phyloP scores from a whole-genome alignment of 2,113 vertebrate genomes.

The Carassius auratus region DNA sequence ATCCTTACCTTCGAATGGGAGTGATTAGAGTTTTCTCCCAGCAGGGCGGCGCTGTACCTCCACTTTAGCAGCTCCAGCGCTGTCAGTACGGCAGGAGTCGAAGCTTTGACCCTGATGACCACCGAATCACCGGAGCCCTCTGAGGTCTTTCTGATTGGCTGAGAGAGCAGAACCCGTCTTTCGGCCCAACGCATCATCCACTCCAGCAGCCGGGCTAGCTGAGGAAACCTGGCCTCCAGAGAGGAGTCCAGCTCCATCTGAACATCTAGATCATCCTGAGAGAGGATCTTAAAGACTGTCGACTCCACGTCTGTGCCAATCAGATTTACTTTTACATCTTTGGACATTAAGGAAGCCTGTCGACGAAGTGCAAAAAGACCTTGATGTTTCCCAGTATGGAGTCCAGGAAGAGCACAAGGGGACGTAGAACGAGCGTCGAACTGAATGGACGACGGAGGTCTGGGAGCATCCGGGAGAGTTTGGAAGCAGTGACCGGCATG shows the following conservation, averaged over 20 bases:
- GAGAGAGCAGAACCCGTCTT: slow-evolving; percentile 70
- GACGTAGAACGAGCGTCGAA: slow-evolving; percentile 54
- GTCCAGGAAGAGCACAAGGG: slow-evolving; percentile 55
- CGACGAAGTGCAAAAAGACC: slow-evolving; percentile 85
- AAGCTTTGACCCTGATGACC: slow-evolving; percentile 81
- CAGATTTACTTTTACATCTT: background rate
- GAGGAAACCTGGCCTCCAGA: slow-evolving; percentile 71
- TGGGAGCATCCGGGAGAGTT: slow-evolving; percentile 50
- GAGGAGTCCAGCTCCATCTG: slow-evolving; percentile 75
- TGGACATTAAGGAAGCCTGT: slow-evolving; percentile 55
- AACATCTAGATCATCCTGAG: slow-evolving; percentile 51
- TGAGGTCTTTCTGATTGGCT: slow-evolving; percentile 60
- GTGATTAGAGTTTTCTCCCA: slow-evolving; percentile 41
- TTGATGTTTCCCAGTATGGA: slow-evolving; percentile 52
- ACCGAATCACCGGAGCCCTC: slow-evolving; percentile 62
- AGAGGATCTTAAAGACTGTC: slow-evolving; percentile 44
- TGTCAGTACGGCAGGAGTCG: slow-evolving; percentile 83
- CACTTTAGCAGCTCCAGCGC: slow-evolving; percentile 82
- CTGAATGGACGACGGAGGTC: slow-evolving; percentile 50
- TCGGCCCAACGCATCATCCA: slow-evolving; percentile 98
- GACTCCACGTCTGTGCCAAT: slow-evolving; percentile 44
- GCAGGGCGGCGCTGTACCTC: slow-evolving; percentile 61
- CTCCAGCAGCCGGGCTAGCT: slow-evolving; percentile 82
- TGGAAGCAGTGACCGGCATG: slow-evolving; percentile 84
- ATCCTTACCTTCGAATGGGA: slow-evolving; percentile 46